Evolutionary conservation across 2,113 vertebrate species (phyloP), one percentile per base, ranked within the genome.

Genomic region (Chaetops frenatus): DNA sequence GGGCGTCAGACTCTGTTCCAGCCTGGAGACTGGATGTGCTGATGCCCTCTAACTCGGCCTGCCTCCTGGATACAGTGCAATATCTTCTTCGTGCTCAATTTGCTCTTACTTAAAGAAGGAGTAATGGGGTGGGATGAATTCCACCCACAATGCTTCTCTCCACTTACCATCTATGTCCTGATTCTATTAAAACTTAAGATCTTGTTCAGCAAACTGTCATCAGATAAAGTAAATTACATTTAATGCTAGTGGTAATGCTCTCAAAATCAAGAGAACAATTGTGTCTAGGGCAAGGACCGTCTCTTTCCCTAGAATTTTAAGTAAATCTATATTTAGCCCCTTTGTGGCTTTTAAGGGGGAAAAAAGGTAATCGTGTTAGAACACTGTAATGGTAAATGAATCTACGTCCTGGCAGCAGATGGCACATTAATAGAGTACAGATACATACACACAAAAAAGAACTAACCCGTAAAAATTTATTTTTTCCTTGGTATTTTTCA

Each of bases 141-240:
- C 79, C 88, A 92, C 82, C 92, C 79, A 90, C 82, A 88, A 86
- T 77, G 74, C 77, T 94, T 91, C 90, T 81, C 71, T 92, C 70
- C 56, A 35, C 90, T 94, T 90, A 57, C 69, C 47, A 62, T 92
- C 86, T 88, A 66, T 64, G 31, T 93, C 85, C 60, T 86, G 73
- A 96, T 87, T 87, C 89, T 92, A 92, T 88, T 92, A 96, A 93
- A 94, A 92, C 88, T 76, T 88, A 85, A 72, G 89, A 96, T 86
- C 93, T 47, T 86, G 86, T 90, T 94, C 95, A 90, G 80, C 71
- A 95, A 95, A 94, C 87, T 89, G 73, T 88, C 95, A 91, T 88
- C 90, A 85, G 86, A 95, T 94, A 84, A 96, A 91, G 74, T 74
- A 88, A 92, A 90, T 92, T 47, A 35, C 81, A 51, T 88, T 96